Conservation (phyloP, 2,797 vertebrate genomes). For the Dryobates pubescens region DNA sequence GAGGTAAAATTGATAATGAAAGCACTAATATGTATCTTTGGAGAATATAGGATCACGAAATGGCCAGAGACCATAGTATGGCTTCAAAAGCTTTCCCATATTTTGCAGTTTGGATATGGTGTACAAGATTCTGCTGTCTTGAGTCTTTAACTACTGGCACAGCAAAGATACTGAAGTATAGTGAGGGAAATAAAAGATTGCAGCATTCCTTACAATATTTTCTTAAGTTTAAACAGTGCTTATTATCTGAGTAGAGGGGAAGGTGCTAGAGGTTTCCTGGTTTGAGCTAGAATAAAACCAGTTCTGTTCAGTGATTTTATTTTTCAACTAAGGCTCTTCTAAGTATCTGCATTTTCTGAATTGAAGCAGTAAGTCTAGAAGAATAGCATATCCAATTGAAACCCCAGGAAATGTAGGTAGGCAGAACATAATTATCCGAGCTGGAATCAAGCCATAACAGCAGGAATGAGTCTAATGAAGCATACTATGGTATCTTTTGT, state of each 20-base stretch:
- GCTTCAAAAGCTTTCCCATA: neutral
- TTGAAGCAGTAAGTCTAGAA: neutral
- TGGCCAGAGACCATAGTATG: rapidly evolving
- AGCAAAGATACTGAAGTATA: neutral
- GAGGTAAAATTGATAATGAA: neutral
- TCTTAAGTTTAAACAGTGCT: neutral
- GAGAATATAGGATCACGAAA: neutral
- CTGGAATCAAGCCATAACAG: neutral
- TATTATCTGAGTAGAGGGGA: rapidly evolving
- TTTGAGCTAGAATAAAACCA: no score
- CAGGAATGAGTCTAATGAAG: neutral
- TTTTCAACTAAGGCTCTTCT: no score
- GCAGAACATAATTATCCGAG: neutral
- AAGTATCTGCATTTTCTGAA: neutral
- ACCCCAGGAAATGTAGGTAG: neutral
- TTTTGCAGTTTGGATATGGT: neutral
- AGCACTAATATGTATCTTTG: neutral
- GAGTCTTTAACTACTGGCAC: neutral
- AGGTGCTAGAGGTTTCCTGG: no score
- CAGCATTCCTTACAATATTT: neutral
- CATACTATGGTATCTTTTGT: neutral
- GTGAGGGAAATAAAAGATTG: neutral
- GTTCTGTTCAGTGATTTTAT: no score
- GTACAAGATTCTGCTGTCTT: neutral
- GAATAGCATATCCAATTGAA: neutral